Percentiles rank a stretch among this genome's conserved stretches.
Conservation (phyloP, 2,888 invertebrate species). For the Phlogophora meticulosa region DNA sequence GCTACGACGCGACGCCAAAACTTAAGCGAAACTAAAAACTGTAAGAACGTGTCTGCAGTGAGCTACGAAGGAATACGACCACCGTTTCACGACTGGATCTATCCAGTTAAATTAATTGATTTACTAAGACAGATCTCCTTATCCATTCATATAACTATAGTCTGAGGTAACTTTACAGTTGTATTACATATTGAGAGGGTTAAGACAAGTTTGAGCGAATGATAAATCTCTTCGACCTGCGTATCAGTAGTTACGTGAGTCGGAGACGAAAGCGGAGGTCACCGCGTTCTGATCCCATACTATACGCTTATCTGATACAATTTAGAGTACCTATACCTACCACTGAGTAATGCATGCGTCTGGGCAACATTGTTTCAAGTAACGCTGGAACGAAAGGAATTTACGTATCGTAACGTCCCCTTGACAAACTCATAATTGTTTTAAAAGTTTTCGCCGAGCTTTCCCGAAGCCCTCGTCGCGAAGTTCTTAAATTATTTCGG, state of each 20-base stretch:
- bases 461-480: slow-evolving; percentile 67
- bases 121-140: not conserved
- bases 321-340: slow-evolving; percentile 58
- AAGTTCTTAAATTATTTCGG: slow-evolving; percentile 79
- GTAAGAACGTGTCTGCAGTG: slow-evolving; percentile 23
- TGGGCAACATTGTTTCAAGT: slow-evolving; percentile 54
- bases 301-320: slow-evolving; percentile 69
- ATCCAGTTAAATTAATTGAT: slow-evolving; percentile 26
- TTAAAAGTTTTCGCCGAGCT: slow-evolving; percentile 72
- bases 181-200: slow-evolving; percentile 42
- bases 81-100: not conserved
- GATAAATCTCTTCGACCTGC: slow-evolving; percentile 74
- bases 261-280: slow-evolving; percentile 74
- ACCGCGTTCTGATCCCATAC: slow-evolving; percentile 70
- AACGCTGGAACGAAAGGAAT: slow-evolving; percentile 54
- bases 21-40: slow-evolving; percentile 30
- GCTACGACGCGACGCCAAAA: slow-evolving; percentile 18
- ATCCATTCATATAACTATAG: not conserved
- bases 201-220: slow-evolving; percentile 47
- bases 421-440: slow-evolving; percentile 74
- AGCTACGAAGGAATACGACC: slow-evolving; percentile 20
- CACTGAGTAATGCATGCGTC: slow-evolving; percentile 54
- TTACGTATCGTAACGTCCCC: slow-evolving; percentile 67
- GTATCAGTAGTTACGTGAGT: slow-evolving; percentile 72
- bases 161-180: slow-evolving; percentile 19